phyloP scores from a whole-genome alignment of 1,140 invertebrate species.

The Magallana ariakensis region DNA sequence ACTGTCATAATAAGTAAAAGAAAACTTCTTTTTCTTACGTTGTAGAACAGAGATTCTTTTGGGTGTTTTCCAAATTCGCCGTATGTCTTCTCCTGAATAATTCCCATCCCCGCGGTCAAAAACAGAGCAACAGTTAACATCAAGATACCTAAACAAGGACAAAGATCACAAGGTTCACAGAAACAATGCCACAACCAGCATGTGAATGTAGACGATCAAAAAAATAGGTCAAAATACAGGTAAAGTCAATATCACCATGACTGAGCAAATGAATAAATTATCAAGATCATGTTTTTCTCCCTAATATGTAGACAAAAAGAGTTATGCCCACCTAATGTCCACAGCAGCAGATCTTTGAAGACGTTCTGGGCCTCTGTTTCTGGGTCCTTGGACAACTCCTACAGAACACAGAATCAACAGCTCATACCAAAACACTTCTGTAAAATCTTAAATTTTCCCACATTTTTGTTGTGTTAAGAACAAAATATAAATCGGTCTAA shows the following conservation, averaged over 20 bases:
- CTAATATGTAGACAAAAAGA: no score
- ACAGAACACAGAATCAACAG: neutral
- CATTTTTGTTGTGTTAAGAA: no score
- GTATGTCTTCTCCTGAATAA: constrained; percentile 96
- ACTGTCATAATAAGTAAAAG: no score
- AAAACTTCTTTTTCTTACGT: constrained; percentile 80
- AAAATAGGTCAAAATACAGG: neutral
- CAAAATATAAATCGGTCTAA: no score
- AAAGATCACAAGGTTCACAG: neutral
- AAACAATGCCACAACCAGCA: neutral
- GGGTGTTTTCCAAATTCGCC: constrained; percentile 94
- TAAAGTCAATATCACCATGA: no score
- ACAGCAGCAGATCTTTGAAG: constrained; percentile 4
- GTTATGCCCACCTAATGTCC: neutral
- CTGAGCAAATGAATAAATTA: no score
- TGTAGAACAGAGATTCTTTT: constrained; percentile 95
- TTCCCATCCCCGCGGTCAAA: constrained; percentile 96
- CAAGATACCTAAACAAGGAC: constrained; percentile 84
- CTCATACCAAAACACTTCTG: neutral
- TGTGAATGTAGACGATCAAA: neutral
- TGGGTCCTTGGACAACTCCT: neutral
- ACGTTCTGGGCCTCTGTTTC: neutral
- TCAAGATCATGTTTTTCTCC: no score
- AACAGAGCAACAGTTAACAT: constrained; percentile 94
- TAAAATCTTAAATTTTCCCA: neutral